These are phyloP conservation scores for Mionectes macconnelli DNA, from an alignment of 2,113 vertebrate species.

Conservation along the genomic window DNA sequence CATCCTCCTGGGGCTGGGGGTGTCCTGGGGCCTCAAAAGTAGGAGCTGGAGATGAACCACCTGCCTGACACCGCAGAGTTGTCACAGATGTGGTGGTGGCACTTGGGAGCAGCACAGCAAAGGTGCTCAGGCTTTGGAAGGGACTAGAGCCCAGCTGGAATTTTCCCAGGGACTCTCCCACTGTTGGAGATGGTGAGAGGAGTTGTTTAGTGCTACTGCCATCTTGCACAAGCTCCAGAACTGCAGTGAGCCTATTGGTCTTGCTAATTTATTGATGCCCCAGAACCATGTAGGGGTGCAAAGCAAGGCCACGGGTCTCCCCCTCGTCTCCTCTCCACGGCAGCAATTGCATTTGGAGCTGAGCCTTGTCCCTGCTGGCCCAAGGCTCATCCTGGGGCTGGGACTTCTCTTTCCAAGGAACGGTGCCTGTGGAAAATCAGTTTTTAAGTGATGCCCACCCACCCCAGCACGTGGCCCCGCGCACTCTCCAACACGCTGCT, in stretches of 20 bases:
- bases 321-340: not conserved
- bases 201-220: not conserved
- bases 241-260: not conserved
- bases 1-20: not conserved
- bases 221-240: not conserved
- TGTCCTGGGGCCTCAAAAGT: not conserved
- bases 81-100: accelerated
- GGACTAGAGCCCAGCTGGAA: not conserved
- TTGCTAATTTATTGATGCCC: not conserved
- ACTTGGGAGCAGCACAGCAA: not conserved
- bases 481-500: not conserved
- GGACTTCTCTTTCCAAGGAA: not conserved
- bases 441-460: not conserved
- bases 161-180: not conserved
- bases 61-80: not conserved
- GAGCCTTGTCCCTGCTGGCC: not conserved
- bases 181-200: not conserved
- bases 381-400: not conserved
- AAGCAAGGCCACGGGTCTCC: not conserved
- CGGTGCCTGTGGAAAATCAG: not conserved
- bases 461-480: accelerated
- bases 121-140: not conserved
- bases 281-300: not conserved
- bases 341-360: not conserved
- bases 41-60: not conserved